Conservation (phyloP, 2,888 invertebrate genomes). For the Pseudanteris insignis region DNA sequence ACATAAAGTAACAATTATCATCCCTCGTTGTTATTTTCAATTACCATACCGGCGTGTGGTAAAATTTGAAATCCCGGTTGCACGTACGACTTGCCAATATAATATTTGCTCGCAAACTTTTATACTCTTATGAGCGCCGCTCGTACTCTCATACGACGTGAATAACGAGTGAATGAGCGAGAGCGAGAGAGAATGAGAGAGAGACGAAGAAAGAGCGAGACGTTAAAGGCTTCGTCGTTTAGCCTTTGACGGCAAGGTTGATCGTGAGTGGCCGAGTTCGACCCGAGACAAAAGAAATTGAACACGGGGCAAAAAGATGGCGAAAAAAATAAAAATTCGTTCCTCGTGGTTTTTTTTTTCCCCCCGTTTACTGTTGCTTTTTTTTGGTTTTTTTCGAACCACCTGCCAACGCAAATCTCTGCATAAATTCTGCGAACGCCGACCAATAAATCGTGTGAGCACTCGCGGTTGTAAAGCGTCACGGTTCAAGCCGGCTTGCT, state of each 20-base stretch:
- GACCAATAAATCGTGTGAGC: conserved; percentile 58
- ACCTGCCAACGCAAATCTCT: conserved; percentile 55
- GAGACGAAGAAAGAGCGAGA: too few relatives aligned
- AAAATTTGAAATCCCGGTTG: conserved; percentile 15
- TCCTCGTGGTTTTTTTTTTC: too few relatives aligned
- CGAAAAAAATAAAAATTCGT: conserved; percentile 41
- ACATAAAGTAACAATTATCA: conserved; percentile 17
- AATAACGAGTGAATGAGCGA: conserved; percentile 10
- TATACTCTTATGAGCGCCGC: conserved; percentile 16
- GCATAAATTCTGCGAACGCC: conserved; percentile 55
- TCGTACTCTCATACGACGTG: conserved; percentile 15
- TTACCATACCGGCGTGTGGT: conserved; percentile 30
- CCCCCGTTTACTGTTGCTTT: too few relatives aligned
- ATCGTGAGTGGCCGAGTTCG: conserved; percentile 34
- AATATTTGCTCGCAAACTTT: conserved; percentile 22
- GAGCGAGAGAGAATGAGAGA: conserved; percentile 8
- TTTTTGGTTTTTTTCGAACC: conserved; percentile 49
- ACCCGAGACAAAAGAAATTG: conserved; percentile 32
- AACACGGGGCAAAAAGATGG: conserved; percentile 20
- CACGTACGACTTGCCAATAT: conserved; percentile 19
- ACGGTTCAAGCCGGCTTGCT: conserved; percentile 36
- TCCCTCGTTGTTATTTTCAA: conserved; percentile 30
- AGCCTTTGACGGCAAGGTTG: conserved; percentile 33
- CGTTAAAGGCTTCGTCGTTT: conserved; percentile 22
- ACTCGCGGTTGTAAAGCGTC: conserved; percentile 56